Base-by-base conservation (phyloP, 2,888 invertebrate genomes). In the Gymnosoma rotundatum region DNA sequence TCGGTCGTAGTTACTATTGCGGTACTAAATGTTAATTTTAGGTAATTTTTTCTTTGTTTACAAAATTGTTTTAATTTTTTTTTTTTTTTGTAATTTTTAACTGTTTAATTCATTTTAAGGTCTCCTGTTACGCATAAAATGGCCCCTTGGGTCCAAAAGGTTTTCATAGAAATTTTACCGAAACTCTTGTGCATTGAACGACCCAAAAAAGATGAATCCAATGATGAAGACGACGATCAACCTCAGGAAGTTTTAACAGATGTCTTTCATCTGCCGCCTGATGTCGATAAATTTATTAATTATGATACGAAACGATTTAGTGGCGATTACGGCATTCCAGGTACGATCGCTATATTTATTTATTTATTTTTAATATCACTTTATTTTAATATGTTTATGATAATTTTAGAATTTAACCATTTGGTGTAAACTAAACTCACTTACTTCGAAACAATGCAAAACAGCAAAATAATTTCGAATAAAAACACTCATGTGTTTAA, bases 1-100 rank as follows among this genome's bases (percentile, higher is more conserved):
- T 98, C 97, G 87, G 97, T 98, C 90, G 97, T 98, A 88, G 97
- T 97, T 90, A 98, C 98, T 90, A 98, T 98, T 92, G 96, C 96
- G 89, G 98, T 98, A 92, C 94, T 98, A 90, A 98, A 98, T 93
- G 97, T 98, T 90, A 98, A 98, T 94, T 97, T 96, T 93, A 93
- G 95, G 93, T 92, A 86, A 87, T 16, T 48, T 0, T 16, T 14
- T 14, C n/a, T 56, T 7, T 36, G 8, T 18, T 52, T 18, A 18
- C 12, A 0, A n/a, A 20, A 12, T 25, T 25, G 18, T 48, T 16
- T 20, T 80, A 20, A 12, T 25, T 25, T 21, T 48, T 16, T 20
- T 80, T 50, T 48, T 21, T 54, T 48, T 72, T 21, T 12, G 48
- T 45, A 48, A 63, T 56, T 54, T 66, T n/a, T 16, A 60, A n/a